Percentiles rank a stretch among this genome's conserved stretches.
Evolutionary conservation across 2,888 invertebrate genomes (phyloP).

Genomic region (Caenorhabditis sp.): DNA sequence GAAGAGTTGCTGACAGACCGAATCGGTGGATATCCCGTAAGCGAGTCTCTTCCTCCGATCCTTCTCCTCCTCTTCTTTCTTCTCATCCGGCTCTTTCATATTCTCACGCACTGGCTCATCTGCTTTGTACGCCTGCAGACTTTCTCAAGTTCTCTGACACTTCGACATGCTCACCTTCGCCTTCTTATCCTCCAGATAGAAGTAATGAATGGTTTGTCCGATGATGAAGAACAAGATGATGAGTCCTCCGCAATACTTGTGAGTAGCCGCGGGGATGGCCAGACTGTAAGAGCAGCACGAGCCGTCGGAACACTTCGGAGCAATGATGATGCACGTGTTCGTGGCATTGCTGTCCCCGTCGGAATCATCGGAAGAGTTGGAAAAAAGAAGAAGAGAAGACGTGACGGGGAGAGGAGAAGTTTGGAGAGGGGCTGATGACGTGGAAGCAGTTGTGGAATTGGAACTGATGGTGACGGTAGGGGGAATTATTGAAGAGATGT

Average conservation of each 20-base stretch:
- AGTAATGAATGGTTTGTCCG: slow-evolving; percentile 48
- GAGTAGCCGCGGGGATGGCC: slow-evolving; percentile 8
- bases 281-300: neutral
- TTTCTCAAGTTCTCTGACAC: too few species aligned
- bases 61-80: slow-evolving; percentile 17
- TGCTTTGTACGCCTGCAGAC: neutral
- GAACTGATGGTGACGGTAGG: too few species aligned
- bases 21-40: slow-evolving; percentile 27
- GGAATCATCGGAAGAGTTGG: too few species aligned
- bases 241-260: slow-evolving; percentile 21
- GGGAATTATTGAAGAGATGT: too few species aligned
- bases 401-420: too few species aligned
- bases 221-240: slow-evolving; percentile 26
- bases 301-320: slow-evolving; percentile 10
- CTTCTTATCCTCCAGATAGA: slow-evolving; percentile 34
- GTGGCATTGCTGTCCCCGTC: neutral
- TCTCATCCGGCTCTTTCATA: neutral
- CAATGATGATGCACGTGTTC: neutral
- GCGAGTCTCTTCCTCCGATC: slow-evolving; percentile 34
- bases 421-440: too few species aligned
- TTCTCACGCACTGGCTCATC: neutral
- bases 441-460: too few species aligned
- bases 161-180: too few species aligned
- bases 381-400: too few species aligned
- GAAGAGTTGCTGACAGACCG: slow-evolving; percentile 4